Conservation (phyloP, 2,113 vertebrate genomes). For the Trachemys scripta region DNA sequence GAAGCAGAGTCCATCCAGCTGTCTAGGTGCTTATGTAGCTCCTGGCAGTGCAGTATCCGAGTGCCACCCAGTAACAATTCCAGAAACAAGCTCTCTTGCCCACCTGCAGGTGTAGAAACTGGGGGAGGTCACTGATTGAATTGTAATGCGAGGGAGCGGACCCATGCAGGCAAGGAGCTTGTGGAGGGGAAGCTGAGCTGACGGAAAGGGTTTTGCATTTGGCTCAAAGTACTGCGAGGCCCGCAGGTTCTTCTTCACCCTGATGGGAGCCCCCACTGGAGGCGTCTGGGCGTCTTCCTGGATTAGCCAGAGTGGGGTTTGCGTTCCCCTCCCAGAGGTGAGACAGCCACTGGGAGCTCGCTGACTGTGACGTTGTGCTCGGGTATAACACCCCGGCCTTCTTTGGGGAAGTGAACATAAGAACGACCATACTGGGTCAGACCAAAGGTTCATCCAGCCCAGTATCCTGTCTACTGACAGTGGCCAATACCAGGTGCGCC, state of each 20-base stretch:
- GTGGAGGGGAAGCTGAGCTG: background rate
- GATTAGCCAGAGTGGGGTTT: background rate
- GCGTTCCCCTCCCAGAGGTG: background rate
- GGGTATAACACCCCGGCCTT: background rate
- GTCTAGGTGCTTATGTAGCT: background rate
- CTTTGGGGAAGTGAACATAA: background rate
- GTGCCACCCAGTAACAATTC: background rate
- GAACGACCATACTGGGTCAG: too few species aligned
- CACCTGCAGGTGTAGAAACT: background rate
- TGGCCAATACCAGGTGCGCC: too few species aligned
- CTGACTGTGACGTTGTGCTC: background rate
- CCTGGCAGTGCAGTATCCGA: background rate
- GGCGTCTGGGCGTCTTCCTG: background rate
- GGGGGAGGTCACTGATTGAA: background rate
- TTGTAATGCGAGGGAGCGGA: too few species aligned
- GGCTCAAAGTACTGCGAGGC: background rate
- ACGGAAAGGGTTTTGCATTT: background rate
- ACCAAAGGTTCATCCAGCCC: too few species aligned
- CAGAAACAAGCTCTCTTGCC: background rate
- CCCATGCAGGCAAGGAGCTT: background rate
- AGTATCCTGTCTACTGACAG: too few species aligned
- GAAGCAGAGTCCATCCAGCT: background rate
- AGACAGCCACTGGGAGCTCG: background rate
- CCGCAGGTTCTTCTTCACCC: too few species aligned
- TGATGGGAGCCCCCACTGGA: too few species aligned